Base-by-base conservation (phyloP, 2,888 invertebrate species). In the Operophtera brumata region DNA sequence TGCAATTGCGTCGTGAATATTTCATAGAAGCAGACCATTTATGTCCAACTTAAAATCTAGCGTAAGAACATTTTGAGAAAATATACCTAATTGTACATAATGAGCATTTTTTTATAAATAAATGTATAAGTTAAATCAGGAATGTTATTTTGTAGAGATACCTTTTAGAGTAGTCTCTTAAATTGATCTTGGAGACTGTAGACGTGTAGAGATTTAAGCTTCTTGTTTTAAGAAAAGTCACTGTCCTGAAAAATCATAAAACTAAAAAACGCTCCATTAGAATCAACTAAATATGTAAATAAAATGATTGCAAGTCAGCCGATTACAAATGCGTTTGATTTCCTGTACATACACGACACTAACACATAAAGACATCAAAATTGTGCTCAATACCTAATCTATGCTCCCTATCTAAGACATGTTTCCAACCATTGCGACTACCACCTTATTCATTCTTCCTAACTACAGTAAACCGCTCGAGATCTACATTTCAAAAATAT, bases 401-500 rank as follows among this genome's bases (percentile, higher is more conserved):
- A 62, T 58, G 59, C 60, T 45, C 54, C 53, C 39, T 37, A 25
- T 10, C 51, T 54, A 58, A 37, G 26, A 54, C 45, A 57, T 49
- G 40, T 35, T 26, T 26, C 40, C 37, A 41, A 20, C 34, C 14
- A 39, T 57, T 39, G 58, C 47, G 47, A 45, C 58, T 50, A 64
- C 54, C 53, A 57, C 58, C 64, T 68, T 77, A 72, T 77, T 74
- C 67, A 67, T 73, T 75, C 68, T 73, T 72, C 80, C 82, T 82
- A 82, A 67, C 84, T 84, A 83, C 75, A 77, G 73, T 78, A 77
- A 73, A 78, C 58, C 57, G 62, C 72, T 47, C 65, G 64, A 70
- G 70, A 73, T 72, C 72, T 74, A 73, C 65, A 67, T 76, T 78
- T 80, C 70, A 86, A 88, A 88, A 86, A 88, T 88, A 86, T 84